Evolutionary conservation across 1,140 invertebrate species (phyloP).

Genomic region (Pemphigus obesinymphae): DNA sequence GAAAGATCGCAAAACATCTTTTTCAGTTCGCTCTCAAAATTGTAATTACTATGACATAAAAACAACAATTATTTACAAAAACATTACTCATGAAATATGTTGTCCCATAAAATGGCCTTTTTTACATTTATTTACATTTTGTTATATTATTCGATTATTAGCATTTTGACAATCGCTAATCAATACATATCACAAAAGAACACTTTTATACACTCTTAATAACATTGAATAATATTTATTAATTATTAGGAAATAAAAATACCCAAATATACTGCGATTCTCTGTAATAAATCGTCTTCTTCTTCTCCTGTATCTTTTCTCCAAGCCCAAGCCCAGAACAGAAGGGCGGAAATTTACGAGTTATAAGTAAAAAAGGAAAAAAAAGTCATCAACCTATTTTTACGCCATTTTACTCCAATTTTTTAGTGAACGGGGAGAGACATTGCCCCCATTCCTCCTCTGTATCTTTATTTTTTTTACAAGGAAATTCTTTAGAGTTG

Average conservation of each 20-base stretch:
- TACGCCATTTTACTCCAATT: too few species aligned
- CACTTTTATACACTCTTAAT: not conserved
- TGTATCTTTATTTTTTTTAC: not conserved
- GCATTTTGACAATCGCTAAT: not conserved
- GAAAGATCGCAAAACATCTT: not conserved
- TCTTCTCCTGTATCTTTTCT: too few species aligned
- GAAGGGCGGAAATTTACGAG: too few species aligned
- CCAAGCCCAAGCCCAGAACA: too few species aligned
- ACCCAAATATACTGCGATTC: too few species aligned
- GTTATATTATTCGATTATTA: not conserved
- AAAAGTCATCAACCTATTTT: too few species aligned
- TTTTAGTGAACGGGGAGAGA: too few species aligned
- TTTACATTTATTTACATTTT: not conserved
- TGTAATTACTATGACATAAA: not conserved
- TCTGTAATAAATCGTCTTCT: too few species aligned
- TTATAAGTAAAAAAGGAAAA: too few species aligned
- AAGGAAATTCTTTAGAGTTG: not conserved
- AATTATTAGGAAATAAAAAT: too few species aligned
- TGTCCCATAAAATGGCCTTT: not conserved
- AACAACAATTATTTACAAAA: not conserved
- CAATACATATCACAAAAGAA: not conserved
- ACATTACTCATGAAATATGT: not conserved
- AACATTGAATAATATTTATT: not conserved
- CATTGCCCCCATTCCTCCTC: too few species aligned
- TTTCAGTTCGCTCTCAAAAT: too few species aligned